Percentiles rank a stretch among this genome's conserved stretches.
phyloP scores from a whole-genome alignment of 2,888 invertebrate species.

The Drosophila barbarae region DNA sequence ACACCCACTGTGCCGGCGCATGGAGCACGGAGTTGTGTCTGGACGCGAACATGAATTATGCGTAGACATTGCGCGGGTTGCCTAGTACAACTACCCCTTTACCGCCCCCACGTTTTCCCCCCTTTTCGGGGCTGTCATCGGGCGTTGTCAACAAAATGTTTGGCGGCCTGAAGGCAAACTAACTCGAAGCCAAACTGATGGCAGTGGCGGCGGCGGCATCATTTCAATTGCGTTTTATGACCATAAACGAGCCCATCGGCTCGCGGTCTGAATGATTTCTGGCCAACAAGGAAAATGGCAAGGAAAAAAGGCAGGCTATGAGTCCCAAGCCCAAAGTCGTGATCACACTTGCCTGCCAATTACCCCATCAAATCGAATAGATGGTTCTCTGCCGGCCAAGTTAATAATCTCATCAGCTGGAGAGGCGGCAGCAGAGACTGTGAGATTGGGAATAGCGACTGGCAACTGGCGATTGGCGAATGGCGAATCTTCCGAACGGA shows the following conservation, averaged over 20 bases:
- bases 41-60: conserved; percentile 55
- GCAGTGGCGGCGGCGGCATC: conserved; percentile 48
- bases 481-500: conserved; percentile 9
- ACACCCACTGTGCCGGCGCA: conserved; percentile 36
- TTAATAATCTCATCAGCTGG: conserved; percentile 37
- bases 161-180: conserved; percentile 13
- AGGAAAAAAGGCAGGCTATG: conserved; percentile 4
- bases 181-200: conserved; percentile 13
- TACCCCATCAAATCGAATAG: conserved; percentile 33
- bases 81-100: conserved; percentile 4
- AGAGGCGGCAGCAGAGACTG: conserved; percentile 2
- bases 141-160: conserved; percentile 40
- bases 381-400: conserved; percentile 17
- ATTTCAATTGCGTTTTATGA: conserved; percentile 63
- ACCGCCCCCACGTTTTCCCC: background rate
- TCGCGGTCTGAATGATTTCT: conserved; percentile 21
- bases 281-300: conserved; percentile 14
- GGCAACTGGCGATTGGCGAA: background rate
- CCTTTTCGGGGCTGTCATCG: conserved; percentile 24
- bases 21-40: conserved; percentile 1
- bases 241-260: conserved; percentile 51
- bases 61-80: conserved; percentile 46
- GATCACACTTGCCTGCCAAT: conserved; percentile 44
- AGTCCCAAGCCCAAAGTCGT: conserved; percentile 23
- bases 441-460: conserved; percentile 22